Evolutionary conservation across 2,888 invertebrate genomes (phyloP), one percentile per base, ranked within the genome.

Genomic region (Schrankia costaestrigalis): DNA sequence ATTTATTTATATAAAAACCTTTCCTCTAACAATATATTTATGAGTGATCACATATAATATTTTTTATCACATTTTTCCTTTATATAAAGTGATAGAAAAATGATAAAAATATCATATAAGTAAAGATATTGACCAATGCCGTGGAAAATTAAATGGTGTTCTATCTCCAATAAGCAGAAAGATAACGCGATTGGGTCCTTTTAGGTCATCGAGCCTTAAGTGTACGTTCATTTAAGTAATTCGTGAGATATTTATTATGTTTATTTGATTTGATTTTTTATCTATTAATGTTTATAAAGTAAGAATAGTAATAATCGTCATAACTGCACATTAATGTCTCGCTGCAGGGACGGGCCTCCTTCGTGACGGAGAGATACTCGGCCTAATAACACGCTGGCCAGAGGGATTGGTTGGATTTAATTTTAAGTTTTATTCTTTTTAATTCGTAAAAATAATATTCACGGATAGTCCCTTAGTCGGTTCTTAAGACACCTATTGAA

Each of bases 101-200:
- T 23, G 25, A 25, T 25, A 25, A 25, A 25, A 58, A 51, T 62
- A 55, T 52, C 33, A 45, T 40, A 44, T 58, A n/a, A n/a, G n/a
- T n/a, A 53, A 57, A 54, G 35, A 48, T 51, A 58, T 56, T 57
- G 65, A 40, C 40, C 64, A 63, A 57, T 55, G 54, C 43, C 33
- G 45, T 57, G 67, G 70, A 70, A 71, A 67, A 67, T 67, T 61
- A 61, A 62, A 70, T 46, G 55, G 51, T 53, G 55, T 49, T 54
- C 53, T 56, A 46, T 50, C 42, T 46, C 56, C 46, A 55, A 63
- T 50, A 46, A 40, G 41, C 42, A 55, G 61, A 62, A 62, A 63
- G 63, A 63, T 62, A 37, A 42, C 39, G 31, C 25, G 58, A 61
- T 61, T 51, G 42, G 50, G 26, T 35, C 30, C 33, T 31, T 22